Evolutionary conservation across 2,888 invertebrate genomes (phyloP).

Genomic region (Yponomeuta plumbellus): DNA sequence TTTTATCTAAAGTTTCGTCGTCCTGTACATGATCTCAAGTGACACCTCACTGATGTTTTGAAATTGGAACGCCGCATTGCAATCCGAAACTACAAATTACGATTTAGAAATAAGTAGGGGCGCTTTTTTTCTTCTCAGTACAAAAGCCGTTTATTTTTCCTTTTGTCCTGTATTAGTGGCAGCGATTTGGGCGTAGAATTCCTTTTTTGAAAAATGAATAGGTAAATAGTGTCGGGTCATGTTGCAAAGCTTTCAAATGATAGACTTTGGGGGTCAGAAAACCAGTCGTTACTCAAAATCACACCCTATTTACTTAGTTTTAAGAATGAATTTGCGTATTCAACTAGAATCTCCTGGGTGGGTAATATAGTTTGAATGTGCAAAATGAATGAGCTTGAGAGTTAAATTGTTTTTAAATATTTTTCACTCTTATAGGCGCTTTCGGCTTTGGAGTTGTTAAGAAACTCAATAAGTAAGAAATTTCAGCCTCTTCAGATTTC

Average conservation of each 20-base stretch:
- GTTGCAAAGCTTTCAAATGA: slow-evolving; percentile 59
- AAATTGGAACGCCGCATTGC: slow-evolving; percentile 73
- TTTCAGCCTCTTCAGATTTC: too few species aligned
- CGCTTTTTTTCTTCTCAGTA: slow-evolving; percentile 54
- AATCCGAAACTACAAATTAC: slow-evolving; percentile 75
- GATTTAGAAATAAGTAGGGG: slow-evolving; percentile 67
- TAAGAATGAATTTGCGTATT: neutral
- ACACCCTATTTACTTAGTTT: neutral
- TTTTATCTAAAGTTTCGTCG: slow-evolving; percentile 37
- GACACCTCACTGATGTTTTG: slow-evolving; percentile 73
- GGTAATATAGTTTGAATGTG: slow-evolving; percentile 16
- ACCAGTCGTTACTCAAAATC: neutral
- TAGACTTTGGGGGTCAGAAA: slow-evolving; percentile 34
- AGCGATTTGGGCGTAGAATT: slow-evolving; percentile 74
- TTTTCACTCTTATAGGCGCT: neutral
- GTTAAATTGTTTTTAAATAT: neutral
- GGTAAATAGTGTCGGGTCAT: slow-evolving; percentile 69
- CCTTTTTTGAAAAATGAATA: slow-evolving; percentile 73
- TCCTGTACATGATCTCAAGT: slow-evolving; percentile 58
- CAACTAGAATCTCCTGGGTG: neutral
- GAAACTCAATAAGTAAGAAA: neutral
- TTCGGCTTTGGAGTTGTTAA: too few species aligned
- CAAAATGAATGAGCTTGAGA: slow-evolving; percentile 11
- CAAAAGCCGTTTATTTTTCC: slow-evolving; percentile 72
- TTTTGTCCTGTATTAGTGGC: slow-evolving; percentile 68